Evolutionary conservation across 1,140 invertebrate species (phyloP).

Genomic region (Dendroctonus ponderosae): DNA sequence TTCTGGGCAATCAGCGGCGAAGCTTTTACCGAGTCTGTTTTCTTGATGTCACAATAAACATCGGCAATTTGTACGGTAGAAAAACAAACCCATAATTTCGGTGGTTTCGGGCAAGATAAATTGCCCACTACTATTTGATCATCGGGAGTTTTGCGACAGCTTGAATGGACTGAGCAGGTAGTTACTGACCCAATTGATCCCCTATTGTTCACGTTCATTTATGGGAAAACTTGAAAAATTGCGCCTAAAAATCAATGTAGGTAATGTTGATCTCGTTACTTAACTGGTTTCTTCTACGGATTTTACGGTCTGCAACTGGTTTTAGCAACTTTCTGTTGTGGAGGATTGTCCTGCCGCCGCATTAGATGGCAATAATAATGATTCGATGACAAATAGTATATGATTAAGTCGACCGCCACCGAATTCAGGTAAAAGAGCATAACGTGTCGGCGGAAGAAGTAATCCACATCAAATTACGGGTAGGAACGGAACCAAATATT

Average conservation of each 20-base stretch:
- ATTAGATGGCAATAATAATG: too few species aligned
- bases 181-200: too few species aligned
- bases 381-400: too few species aligned
- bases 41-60: conserved; percentile 19
- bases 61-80: conserved; percentile 14
- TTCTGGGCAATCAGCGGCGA: conserved; percentile 4
- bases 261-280: too few species aligned
- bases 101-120: conserved; percentile 4
- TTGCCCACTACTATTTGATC: conserved; percentile 1
- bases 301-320: too few species aligned
- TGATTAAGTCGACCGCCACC: not conserved
- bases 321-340: too few species aligned
- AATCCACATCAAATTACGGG: conserved; percentile 31
- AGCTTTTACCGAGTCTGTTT: conserved; percentile 9
- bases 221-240: too few species aligned
- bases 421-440: conserved; percentile 2
- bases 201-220: too few species aligned
- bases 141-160: conserved; percentile 5
- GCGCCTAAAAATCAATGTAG: too few species aligned
- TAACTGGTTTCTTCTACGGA: too few species aligned
- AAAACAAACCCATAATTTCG: conserved; percentile 15
- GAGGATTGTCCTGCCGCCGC: too few species aligned
- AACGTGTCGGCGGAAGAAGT: conserved; percentile 23
- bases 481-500: conserved; percentile 33
- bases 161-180: conserved; percentile 4